These are phyloP conservation scores for Drosophila emarginata DNA, from an alignment of 2,888 invertebrate species.

Conservation along the genomic window DNA sequence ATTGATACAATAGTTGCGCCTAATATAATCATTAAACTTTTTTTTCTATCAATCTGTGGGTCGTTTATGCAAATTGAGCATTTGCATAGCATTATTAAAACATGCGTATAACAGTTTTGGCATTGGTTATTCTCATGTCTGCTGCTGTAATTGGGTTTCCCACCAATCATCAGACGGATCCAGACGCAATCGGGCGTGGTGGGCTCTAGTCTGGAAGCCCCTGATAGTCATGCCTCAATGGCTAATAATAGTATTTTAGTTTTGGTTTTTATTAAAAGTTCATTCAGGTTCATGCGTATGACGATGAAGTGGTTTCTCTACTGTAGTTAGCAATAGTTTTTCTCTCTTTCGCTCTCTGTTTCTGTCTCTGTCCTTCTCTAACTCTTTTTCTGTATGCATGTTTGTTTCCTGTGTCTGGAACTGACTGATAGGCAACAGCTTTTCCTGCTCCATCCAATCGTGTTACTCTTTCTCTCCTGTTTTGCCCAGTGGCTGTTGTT, in stretches of 20 bases:
- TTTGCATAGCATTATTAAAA: no score
- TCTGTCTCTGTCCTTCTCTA: background rate
- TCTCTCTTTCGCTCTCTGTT: background rate
- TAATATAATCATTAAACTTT: no score
- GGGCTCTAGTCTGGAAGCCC: constrained; percentile 15
- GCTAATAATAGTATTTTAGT: constrained; percentile 46
- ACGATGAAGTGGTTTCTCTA: background rate
- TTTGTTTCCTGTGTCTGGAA: constrained; percentile 28
- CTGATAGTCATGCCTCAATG: constrained; percentile 64
- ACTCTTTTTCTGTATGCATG: background rate
- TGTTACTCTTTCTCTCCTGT: constrained; percentile 11
- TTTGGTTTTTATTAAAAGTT: constrained; percentile 53
- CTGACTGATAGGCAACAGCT: constrained; percentile 60
- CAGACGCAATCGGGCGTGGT: background rate
- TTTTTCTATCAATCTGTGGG: no score
- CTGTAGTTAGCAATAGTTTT: background rate
- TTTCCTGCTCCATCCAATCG: constrained; percentile 30
- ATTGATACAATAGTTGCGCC: no score
- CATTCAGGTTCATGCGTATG: constrained; percentile 5
- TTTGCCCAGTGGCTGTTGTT: constrained; percentile 22
- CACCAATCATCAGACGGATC: background rate
- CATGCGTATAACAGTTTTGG: constrained; percentile 24
- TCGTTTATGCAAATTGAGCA: no score
- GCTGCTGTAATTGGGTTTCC: constrained; percentile 1
- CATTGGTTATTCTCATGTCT: background rate